Evolutionary conservation across 2,797 vertebrate genomes (phyloP), one percentile per base, ranked within the genome.

Genomic region (Lithobates sylvaticus): DNA sequence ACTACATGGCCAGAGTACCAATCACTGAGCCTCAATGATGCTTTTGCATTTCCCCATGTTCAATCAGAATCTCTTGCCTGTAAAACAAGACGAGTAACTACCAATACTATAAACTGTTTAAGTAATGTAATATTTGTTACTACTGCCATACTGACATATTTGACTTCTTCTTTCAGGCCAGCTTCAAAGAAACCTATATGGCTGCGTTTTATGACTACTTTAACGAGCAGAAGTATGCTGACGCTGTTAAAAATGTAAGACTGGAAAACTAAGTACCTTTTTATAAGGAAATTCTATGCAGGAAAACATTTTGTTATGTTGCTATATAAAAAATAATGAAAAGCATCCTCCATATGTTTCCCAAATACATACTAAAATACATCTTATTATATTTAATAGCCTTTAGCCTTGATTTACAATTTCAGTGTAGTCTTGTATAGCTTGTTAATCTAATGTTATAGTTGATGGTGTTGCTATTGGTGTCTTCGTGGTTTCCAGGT

Each of bases 171-270:
- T 93, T 94, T 87, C 86, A 99, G 98, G 98, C 97, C 89, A 99
- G 95, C 91, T 99, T 99, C 90, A 99, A 99, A 92, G 98, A 99
- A 92, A 96, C 97, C 1, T 99, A 98, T 92, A 99, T 99, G 98
- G 98, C 98, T 76, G 93, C 96, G 0, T 99, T 99, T 94, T 97
- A 98, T 79, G 98, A 99, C 89, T 97, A 97, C 93, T 99, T 99
- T 94, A 99, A 99, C 72, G 98, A 99, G 89, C 97, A 99, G 92
- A 99, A 99, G 92, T 99, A 99, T n/a, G 97, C 97, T 0, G 98
- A 99, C 16, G 96, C 98, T 68, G 98, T 99, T 87, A 99, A 98
- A 93, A 99, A 99, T 73, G 98, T 99, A 91, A 96, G 98, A 23
- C 54, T 8, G 18, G 54, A 61, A 61, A 23, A 23, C 54, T 0